A percentile compares a stretch with the other conserved stretches of the same genome.
Conservation (phyloP, 2,888 invertebrate species). For the Rhopalosiphum nymphaeae region DNA sequence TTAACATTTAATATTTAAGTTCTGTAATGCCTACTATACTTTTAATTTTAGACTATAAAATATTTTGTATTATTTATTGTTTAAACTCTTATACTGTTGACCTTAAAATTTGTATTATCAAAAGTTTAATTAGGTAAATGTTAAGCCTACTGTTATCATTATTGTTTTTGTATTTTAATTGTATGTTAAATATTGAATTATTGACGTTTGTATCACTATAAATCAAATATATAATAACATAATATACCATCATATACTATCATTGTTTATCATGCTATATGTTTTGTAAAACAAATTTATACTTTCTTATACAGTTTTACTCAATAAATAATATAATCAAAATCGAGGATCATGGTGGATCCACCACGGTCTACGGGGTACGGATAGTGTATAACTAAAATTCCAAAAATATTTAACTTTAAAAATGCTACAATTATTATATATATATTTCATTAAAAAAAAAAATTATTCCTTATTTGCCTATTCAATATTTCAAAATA, state of each 20-base stretch:
- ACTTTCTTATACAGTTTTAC: neutral
- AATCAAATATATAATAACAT: slow-evolving; percentile 30
- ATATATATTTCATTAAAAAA: no score
- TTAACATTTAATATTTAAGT: neutral
- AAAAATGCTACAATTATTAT: neutral
- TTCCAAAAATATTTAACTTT: neutral
- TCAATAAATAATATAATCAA: neutral
- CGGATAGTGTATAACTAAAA: neutral
- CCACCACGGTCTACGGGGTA: accelerated
- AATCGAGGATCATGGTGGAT: neutral
- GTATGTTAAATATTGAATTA: neutral
- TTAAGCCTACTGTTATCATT: neutral
- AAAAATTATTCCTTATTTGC: neutral
- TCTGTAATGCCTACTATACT: neutral
- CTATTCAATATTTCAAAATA: neutral
- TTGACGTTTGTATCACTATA: neutral
- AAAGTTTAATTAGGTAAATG: neutral
- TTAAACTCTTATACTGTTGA: neutral
- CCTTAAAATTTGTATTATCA: neutral
- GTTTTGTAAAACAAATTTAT: neutral
- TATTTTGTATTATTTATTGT: slow-evolving; percentile 12
- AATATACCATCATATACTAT: neutral
- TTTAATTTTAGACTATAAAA: neutral
- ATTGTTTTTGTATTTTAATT: slow-evolving; percentile 33
- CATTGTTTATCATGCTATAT: neutral